These are phyloP conservation scores for Phenganax subtilis DNA, from an alignment of 92 coral and sea anemone genomes.

Conservation along the genomic window DNA sequence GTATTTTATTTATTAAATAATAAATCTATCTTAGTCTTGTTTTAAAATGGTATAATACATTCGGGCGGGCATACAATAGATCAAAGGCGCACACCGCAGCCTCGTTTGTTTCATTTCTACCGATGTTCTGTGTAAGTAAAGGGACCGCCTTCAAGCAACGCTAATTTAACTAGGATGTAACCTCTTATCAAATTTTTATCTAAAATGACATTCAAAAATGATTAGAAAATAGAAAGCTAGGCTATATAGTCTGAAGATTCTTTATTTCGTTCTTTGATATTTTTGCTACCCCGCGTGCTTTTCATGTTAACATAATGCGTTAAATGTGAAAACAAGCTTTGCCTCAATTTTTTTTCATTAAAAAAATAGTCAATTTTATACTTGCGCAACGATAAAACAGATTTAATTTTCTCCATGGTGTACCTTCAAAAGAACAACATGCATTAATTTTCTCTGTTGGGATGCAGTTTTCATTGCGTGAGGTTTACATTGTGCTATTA, in stretches of 20 bases:
- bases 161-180: not conserved
- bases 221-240: not conserved
- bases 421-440: not conserved
- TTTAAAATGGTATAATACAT: slow-evolving; percentile 28
- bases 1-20: slow-evolving; percentile 26
- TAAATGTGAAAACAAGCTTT: not conserved
- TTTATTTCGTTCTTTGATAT: not conserved
- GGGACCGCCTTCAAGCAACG: slow-evolving; percentile 22
- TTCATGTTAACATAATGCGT: not conserved
- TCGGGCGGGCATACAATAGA: slow-evolving; percentile 32
- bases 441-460: slow-evolving; percentile 6
- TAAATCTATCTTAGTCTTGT: slow-evolving; percentile 22
- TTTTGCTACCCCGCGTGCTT: not conserved
- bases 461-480: slow-evolving; percentile 1
- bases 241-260: not conserved
- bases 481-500: not conserved
- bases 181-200: slow-evolving; percentile 21
- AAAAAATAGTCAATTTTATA: not conserved
- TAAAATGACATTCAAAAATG: not conserved
- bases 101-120: slow-evolving; percentile 9
- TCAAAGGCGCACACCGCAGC: slow-evolving; percentile 24
- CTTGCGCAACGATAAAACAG: not conserved
- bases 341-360: no score
- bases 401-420: not conserved
- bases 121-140: slow-evolving; percentile 8